Conservation (phyloP, 2,797 vertebrate species). For the Anableps anableps region DNA sequence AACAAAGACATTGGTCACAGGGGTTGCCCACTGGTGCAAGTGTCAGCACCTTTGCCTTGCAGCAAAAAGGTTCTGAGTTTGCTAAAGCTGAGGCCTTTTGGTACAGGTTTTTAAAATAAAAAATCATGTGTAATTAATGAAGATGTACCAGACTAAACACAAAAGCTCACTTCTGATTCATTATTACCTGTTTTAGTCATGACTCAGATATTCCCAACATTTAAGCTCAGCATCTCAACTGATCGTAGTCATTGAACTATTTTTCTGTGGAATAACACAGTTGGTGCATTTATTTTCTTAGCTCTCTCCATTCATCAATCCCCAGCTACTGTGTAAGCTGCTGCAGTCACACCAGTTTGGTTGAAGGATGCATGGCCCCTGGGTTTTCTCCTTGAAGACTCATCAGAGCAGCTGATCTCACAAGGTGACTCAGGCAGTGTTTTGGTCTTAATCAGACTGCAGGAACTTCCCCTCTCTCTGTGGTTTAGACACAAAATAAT, state of each 20-base stretch:
- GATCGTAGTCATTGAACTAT: conserved; percentile 53
- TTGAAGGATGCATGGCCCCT: conserved; percentile 4
- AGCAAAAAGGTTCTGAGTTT: too few species aligned
- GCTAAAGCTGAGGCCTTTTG: too few species aligned
- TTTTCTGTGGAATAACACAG: conserved; percentile 74
- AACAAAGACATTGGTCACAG: too few species aligned
- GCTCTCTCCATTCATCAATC: conserved; percentile 66
- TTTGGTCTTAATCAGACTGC: conserved; percentile 62
- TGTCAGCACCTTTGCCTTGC: too few species aligned
- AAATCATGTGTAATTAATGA: background rate
- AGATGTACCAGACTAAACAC: conserved; percentile 16
- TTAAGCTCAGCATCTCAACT: conserved; percentile 32
- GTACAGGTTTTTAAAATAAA: too few species aligned
- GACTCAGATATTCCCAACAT: conserved; percentile 46
- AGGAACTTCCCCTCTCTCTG: conserved; percentile 52
- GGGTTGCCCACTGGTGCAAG: too few species aligned
- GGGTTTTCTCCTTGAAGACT: conserved; percentile 23
- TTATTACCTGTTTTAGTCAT: conserved; percentile 19
- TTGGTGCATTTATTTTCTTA: conserved; percentile 71
- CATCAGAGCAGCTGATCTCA: conserved; percentile 50
- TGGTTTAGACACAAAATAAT: conserved; percentile 67
- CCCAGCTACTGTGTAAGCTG: conserved; percentile 64
- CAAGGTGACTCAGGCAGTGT: conserved; percentile 36
- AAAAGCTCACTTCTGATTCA: background rate
- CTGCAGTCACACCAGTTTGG: conserved; percentile 54